Evolutionary conservation across 2,888 invertebrate species (phyloP).

Genomic region (Pyrrhia umbra): DNA sequence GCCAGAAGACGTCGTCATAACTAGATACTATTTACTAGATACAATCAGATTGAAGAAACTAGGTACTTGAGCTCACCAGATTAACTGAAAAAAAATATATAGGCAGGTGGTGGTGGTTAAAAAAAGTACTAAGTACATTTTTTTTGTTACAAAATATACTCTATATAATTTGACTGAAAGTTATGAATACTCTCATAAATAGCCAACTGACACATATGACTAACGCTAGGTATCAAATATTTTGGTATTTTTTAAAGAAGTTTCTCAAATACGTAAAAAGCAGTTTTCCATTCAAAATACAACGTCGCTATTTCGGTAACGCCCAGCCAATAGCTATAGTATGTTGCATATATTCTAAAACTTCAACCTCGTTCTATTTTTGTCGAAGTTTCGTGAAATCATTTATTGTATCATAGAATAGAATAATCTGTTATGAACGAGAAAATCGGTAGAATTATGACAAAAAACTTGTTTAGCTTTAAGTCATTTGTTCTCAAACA

Average conservation of each 20-base stretch:
- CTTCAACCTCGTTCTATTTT: conserved; percentile 80
- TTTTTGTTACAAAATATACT: too few relatives aligned
- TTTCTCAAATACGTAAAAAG: conserved; percentile 62
- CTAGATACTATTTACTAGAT: too few relatives aligned
- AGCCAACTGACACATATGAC: too few relatives aligned
- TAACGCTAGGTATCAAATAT: conserved; percentile 6
- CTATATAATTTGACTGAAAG: too few relatives aligned
- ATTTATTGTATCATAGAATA: conserved; percentile 68
- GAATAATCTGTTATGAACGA: conserved; percentile 53
- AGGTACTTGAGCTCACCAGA: too few relatives aligned
- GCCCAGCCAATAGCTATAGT: conserved; percentile 78
- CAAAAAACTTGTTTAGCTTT: conserved; percentile 16
- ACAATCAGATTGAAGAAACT: too few relatives aligned
- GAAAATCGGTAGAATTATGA: conserved; percentile 22
- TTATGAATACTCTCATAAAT: too few relatives aligned
- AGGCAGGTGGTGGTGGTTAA: too few relatives aligned
- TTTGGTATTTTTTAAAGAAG: conserved; percentile 25
- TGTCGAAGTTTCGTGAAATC: conserved; percentile 67
- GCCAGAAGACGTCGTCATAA: too few relatives aligned
- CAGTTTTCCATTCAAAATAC: conserved; percentile 65
- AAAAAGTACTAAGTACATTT: too few relatives aligned
- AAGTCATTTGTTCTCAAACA: neutral
- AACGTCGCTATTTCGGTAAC: conserved; percentile 75
- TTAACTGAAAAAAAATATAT: too few relatives aligned
- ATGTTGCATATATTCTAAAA: conserved; percentile 66